These are phyloP conservation scores for Sinohyriopsis cumingii DNA, from an alignment of 2,888 invertebrate genomes.

Conservation along the genomic window DNA sequence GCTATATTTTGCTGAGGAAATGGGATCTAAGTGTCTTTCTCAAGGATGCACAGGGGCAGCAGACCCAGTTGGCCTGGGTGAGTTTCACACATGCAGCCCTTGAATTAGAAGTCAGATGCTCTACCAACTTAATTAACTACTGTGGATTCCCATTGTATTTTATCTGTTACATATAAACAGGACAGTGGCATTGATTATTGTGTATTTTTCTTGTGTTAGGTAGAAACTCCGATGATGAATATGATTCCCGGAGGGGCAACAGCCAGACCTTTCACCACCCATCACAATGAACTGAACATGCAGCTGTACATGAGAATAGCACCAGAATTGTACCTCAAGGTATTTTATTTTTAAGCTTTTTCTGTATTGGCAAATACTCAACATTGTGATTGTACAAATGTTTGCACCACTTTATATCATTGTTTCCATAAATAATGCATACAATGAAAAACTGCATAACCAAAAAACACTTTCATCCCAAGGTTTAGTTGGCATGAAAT, in stretches of 20 bases:
- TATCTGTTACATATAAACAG: too few species aligned
- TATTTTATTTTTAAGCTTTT: conserved; percentile 51
- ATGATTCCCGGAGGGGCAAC: conserved; percentile 99
- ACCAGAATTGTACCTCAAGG: conserved; percentile 96
- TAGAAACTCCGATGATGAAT: conserved; percentile 99
- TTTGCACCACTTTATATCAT: neutral
- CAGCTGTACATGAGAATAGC: conserved; percentile 98
- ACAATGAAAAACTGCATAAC: neutral
- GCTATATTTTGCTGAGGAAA: too few species aligned
- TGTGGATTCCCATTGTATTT: too few species aligned
- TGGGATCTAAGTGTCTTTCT: too few species aligned
- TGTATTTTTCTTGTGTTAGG: conserved; percentile 57
- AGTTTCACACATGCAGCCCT: too few species aligned
- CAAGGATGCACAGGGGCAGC: too few species aligned
- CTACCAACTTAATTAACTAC: too few species aligned
- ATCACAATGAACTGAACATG: conserved; percentile 99
- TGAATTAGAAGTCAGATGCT: too few species aligned
- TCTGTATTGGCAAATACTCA: neutral
- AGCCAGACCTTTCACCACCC: conserved; percentile 98
- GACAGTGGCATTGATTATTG: too few species aligned
- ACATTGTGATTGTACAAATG: neutral
- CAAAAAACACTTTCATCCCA: too few species aligned
- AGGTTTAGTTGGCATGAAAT: too few species aligned
- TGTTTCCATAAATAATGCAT: neutral
- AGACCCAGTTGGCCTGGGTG: too few species aligned